Base-by-base conservation (phyloP, 2,888 invertebrate genomes). In the Acanthococcus lagerstroemiae region DNA sequence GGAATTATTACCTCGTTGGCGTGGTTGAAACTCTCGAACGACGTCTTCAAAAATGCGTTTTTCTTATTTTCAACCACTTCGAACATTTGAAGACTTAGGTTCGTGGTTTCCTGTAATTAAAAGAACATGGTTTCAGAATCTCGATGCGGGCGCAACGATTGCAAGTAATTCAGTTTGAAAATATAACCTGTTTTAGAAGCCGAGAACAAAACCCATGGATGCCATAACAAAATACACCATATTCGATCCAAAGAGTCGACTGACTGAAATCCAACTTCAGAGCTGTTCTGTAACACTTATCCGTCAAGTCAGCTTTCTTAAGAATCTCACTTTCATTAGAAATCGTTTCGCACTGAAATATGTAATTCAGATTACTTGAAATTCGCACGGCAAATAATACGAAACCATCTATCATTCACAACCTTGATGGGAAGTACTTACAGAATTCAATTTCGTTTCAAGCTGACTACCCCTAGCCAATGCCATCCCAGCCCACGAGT, bases 401-500 rank as follows among this genome's bases (percentile, higher is more conserved):
- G 1, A 3, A 45, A 25, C 54, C 54, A 66, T 50, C 19, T 63
- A 55, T 24, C 55, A 54, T 55, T 50, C 37, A 3, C 37, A 1
- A 37, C n/a, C n/a, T n/a, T n/a, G n/a, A n/a, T n/a, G n/a, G n/a
- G n/a, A n/a, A 12, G 2, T 44, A 66, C 65, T 61, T 26, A 69
- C 72, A 52, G 87, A 88, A 75, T 88, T 91, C 2, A 95, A 77
- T 74, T 86, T 84, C 46, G 84, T 85, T 72, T 92, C 92, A 65
- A 95, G 80, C 72, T 85, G 83, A 67, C 87, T 83, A 3, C 83
- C 85, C 73, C 86, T 86, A 0, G 88, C 85, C 68, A 95, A 79
- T 0, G 93, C 91, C 75, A 95, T 82, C 63, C 90, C 88, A 1
- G 94, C 93, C 95, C 95, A 95, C 0, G 95, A 90, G 77, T 94